These are phyloP conservation scores for Cygnus olor DNA, from an alignment of 2,797 vertebrate genomes.

Conservation along the genomic window DNA sequence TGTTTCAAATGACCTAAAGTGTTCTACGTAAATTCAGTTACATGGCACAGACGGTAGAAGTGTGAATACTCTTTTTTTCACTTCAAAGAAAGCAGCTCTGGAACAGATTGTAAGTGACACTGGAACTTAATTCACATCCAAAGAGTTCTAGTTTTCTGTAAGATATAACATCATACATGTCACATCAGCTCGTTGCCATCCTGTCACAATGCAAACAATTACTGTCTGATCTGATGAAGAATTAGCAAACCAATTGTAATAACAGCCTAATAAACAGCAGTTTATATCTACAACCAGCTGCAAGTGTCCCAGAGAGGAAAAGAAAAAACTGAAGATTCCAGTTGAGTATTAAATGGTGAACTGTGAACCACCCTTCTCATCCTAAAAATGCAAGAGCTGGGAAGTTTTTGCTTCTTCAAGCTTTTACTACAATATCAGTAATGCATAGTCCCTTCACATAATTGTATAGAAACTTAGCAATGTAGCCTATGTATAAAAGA, in stretches of 20 bases:
- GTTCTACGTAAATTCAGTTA: background rate
- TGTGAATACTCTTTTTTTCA: background rate
- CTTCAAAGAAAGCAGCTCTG: background rate
- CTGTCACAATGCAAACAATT: background rate
- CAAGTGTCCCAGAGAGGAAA: background rate
- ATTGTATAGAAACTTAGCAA: background rate
- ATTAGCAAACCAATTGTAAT: background rate
- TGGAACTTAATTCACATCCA: background rate
- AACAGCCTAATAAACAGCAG: background rate
- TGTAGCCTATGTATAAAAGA: background rate
- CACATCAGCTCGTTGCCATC: background rate
- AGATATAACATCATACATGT: background rate
- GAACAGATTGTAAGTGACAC: background rate
- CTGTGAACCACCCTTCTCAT: background rate
- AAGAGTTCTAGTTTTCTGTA: background rate
- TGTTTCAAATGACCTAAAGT: conserved; percentile 28
- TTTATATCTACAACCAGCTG: background rate
- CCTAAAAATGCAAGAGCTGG: background rate
- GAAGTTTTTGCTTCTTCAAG: background rate
- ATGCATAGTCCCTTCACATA: background rate
- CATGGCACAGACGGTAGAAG: background rate
- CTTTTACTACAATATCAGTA: background rate
- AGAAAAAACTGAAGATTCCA: background rate
- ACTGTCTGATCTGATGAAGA: background rate
- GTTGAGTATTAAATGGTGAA: background rate